Conservation (phyloP, 2,797 vertebrate genomes). For the Carapus acus region DNA sequence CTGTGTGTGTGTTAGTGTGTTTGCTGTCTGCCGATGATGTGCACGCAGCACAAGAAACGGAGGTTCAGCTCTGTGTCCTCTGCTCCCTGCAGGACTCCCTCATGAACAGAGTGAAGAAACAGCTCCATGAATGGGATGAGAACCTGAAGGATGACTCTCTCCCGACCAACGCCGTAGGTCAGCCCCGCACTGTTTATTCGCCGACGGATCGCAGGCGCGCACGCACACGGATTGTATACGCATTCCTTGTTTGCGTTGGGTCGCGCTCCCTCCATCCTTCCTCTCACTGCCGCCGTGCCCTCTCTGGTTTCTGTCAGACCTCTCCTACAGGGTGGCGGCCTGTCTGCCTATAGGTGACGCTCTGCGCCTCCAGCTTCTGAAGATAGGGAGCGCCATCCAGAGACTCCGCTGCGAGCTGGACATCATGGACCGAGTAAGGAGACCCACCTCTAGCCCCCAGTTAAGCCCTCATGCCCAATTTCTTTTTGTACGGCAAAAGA, state of each 20-base stretch:
- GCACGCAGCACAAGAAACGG: background rate
- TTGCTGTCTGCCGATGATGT: slow-evolving; percentile 24
- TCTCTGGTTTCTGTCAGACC: slow-evolving; percentile 76
- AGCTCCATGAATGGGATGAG: slow-evolving; percentile 97
- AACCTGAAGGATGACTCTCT: slow-evolving; percentile 96
- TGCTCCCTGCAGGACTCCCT: slow-evolving; percentile 71
- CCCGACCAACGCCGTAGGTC: slow-evolving; percentile 91
- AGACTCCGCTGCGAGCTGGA: slow-evolving; percentile 94
- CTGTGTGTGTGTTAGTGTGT: background rate
- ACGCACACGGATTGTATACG: too few species aligned
- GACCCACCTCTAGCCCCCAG: background rate
- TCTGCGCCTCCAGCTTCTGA: slow-evolving; percentile 87
- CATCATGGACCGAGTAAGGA: slow-evolving; percentile 94
- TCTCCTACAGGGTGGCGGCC: slow-evolving; percentile 96
- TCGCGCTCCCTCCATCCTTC: background rate
- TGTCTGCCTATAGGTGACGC: slow-evolving; percentile 94
- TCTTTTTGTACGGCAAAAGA: too few species aligned
- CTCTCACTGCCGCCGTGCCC: background rate
- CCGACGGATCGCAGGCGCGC: slow-evolving; percentile 19
- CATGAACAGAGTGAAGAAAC: slow-evolving; percentile 95
- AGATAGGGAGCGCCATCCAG: slow-evolving; percentile 95
- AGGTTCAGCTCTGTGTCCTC: slow-evolving; percentile 25
- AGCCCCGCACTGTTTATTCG: slow-evolving; percentile 34
- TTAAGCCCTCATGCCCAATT: too few species aligned
- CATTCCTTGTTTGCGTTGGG: slow-evolving; percentile 18